Base-by-base conservation (phyloP, 2,113 vertebrate genomes). In the Tragelaphus strepsiceros region DNA sequence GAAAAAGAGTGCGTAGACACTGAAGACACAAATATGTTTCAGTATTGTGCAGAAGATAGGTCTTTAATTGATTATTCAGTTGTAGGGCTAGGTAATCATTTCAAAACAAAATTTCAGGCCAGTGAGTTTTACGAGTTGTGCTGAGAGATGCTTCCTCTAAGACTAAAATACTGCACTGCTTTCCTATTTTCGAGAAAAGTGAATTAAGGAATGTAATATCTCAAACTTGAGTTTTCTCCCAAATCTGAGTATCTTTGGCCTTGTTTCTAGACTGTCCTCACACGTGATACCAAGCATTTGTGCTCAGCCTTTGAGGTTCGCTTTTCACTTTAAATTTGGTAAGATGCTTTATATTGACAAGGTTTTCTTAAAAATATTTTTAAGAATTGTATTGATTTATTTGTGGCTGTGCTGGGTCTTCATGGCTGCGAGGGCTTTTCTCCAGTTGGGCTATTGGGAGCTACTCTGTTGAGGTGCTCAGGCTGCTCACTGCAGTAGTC, bases 401-500 rank as follows among this genome's bases (percentile, higher is more conserved):
- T 43, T 26, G 43, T 43, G 71, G 35, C 12, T 39, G 22, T 43
- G 22, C 35, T 14, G 22, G 35, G 35, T 43, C 71, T 77, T 43
- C 35, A 26, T 2, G 71, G 71, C 71, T 26, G 11, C 2, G 22
- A 77, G 71, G 35, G 71, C 22, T 43, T 2, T 43, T 77, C 22
- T 43, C 35, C 71, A 3, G 71, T 0, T 14, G 35, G 71, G 35
- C 19, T 43, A 0, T 3, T 7, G 71, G 71, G 71, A 14, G 71
- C 71, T 26, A 1, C 39, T 7, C 71, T 26, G 11, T 2, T 7
- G 35, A 1, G 21, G n/a, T 26, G 71, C 21, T 67, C 62, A 16
- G 30, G 32, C 62, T 16, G 32, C 62, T 13, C 39, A 14, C 22
- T 2, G 35, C 1, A 0, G 22, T 2, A 7, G 39, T 7, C 39